Conservation (phyloP, 2,888 invertebrate genomes). For the Stenchaetothrips biformis region DNA sequence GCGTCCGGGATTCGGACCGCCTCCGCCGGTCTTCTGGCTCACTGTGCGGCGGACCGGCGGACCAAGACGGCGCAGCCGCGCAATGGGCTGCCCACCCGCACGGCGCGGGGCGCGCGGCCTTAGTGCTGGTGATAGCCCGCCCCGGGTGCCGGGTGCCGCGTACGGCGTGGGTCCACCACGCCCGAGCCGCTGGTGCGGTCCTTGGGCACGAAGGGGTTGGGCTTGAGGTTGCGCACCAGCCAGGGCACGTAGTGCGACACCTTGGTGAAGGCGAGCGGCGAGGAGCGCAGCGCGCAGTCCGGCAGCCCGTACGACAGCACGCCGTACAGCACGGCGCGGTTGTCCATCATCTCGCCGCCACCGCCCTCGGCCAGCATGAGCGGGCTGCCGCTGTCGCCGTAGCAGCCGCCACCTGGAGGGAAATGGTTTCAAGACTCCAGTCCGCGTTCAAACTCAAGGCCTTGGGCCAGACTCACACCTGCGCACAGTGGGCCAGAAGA, state of each 20-base stretch:
- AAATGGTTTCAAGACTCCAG: no score
- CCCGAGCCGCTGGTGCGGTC: neutral
- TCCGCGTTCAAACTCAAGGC: no score
- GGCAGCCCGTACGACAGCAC: conserved; percentile 1
- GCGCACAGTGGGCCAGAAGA: no score
- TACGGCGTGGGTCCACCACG: neutral
- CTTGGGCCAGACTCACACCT: no score
- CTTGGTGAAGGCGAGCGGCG: conserved; percentile 5
- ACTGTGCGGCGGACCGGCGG: no score
- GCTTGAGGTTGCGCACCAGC: neutral
- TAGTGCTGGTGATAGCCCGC: neutral
- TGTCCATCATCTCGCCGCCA: neutral
- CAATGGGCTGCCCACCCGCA: neutral
- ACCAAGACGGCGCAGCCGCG: neutral
- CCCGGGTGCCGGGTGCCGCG: neutral
- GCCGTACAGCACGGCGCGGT: neutral
- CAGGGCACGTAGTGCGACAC: conserved; percentile 16
- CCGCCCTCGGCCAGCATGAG: conserved; percentile 34
- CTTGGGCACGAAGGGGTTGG: conserved; percentile 15
- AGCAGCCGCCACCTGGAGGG: conserved; percentile 34
- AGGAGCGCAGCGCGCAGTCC: conserved; percentile 2
- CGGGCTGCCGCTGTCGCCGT: conserved; percentile 39
- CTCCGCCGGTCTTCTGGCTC: no score
- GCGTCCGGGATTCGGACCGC: no score
- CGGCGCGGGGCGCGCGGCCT: neutral